These are phyloP conservation scores for Brassicogethes aeneus DNA, from an alignment of 2,888 invertebrate genomes.

Conservation along the genomic window DNA sequence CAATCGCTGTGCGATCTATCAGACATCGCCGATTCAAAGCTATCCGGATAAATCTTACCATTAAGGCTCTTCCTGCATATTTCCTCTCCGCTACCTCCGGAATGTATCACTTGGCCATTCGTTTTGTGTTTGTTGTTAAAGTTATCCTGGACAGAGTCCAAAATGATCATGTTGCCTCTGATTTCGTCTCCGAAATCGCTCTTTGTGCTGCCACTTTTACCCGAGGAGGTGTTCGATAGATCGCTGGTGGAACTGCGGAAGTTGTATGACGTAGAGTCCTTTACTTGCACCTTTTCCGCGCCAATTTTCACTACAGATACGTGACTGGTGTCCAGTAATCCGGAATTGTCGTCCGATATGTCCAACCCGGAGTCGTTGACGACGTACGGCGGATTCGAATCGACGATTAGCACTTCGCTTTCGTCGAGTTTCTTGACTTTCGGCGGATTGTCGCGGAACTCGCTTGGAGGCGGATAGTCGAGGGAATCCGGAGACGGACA, in stretches of 20 bases:
- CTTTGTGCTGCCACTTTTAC: constrained; percentile 31
- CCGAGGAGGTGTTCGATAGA: constrained; percentile 36
- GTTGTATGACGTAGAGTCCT: constrained; percentile 51
- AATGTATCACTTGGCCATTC: constrained; percentile 42
- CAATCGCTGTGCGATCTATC: constrained; percentile 63
- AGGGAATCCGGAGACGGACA: constrained; percentile 68
- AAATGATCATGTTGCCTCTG: constrained; percentile 40
- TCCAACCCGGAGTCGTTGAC: constrained; percentile 58
- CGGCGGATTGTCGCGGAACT: constrained; percentile 39
- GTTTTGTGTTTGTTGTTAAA: constrained; percentile 30
- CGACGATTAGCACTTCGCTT: constrained; percentile 74
- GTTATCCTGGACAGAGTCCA: constrained; percentile 38
- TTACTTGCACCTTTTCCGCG: constrained; percentile 62
- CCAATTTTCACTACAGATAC: constrained; percentile 88
- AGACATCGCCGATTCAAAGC: constrained; percentile 42
- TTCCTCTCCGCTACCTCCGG: constrained; percentile 32
- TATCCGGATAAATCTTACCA: constrained; percentile 52
- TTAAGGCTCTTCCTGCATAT: constrained; percentile 33
- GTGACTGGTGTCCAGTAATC: constrained; percentile 66
- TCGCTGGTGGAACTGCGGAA: constrained; percentile 37
- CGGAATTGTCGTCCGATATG: constrained; percentile 41
- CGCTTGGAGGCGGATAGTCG: constrained; percentile 47
- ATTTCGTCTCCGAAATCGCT: constrained; percentile 41
- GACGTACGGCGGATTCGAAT: constrained; percentile 60
- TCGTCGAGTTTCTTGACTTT: constrained; percentile 69